Conservation (phyloP, 2,113 vertebrate species). For the Bubo blakistoni region DNA sequence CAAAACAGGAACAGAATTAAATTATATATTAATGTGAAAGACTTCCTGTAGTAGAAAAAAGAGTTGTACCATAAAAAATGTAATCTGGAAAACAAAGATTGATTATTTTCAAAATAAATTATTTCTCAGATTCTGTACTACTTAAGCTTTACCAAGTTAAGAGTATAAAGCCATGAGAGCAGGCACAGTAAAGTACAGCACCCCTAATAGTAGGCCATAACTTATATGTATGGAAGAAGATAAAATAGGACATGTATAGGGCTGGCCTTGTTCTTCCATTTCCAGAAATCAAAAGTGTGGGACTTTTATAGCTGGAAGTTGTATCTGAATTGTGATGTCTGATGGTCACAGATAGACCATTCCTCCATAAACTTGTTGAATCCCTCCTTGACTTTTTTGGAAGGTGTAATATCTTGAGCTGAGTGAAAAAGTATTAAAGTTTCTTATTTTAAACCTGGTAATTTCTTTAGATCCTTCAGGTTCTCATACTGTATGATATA, state of each 20-base stretch:
- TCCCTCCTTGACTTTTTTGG: neutral
- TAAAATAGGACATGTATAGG: neutral
- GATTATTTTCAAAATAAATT: neutral
- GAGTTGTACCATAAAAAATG: neutral
- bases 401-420: neutral
- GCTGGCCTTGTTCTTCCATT: neutral
- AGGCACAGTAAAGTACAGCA: neutral
- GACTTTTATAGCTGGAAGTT: neutral
- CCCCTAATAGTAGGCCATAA: neutral
- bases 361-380: neutral
- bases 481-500: neutral
- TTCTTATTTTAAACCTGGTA: neutral
- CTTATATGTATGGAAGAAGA: neutral
- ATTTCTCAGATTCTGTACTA: neutral
- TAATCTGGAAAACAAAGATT: neutral
- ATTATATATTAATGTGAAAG: conserved; percentile 30
- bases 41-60: neutral
- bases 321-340: neutral
- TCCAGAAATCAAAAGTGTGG: neutral
- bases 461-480: neutral
- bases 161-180: neutral
- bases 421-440: neutral
- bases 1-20: conserved; percentile 35
- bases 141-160: neutral
- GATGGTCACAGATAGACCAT: neutral